Evolutionary conservation across 2,888 invertebrate genomes (phyloP).

Genomic region (Clepsis dumicolana): DNA sequence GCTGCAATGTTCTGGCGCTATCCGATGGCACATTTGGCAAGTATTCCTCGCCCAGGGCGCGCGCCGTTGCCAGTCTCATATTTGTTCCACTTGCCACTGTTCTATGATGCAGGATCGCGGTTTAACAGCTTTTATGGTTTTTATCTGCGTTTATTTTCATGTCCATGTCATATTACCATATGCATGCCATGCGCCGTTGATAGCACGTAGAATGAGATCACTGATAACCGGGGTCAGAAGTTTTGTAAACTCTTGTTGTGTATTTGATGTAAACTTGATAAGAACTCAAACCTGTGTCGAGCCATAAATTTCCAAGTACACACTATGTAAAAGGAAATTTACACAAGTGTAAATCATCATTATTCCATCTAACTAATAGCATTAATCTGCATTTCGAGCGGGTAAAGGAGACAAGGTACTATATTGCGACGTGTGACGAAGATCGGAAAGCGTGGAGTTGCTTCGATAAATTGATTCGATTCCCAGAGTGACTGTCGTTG

Average conservation of each 20-base stretch:
- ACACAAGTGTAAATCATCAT: background rate
- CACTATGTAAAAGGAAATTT: background rate
- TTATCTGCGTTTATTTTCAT: slow-evolving; percentile 47
- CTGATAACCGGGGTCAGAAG: slow-evolving; percentile 56
- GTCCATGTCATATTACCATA: slow-evolving; percentile 59
- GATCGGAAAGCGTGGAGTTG: slow-evolving; percentile 67
- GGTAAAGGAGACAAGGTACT: slow-evolving; percentile 41
- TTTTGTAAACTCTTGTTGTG: slow-evolving; percentile 11
- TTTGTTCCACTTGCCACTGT: slow-evolving; percentile 70
- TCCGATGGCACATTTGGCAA: slow-evolving; percentile 85
- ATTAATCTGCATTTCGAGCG: slow-evolving; percentile 5
- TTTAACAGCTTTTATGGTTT: slow-evolving; percentile 57
- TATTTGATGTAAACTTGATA: background rate
- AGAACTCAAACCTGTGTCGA: background rate
- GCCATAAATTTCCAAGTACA: background rate
- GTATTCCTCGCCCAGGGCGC: slow-evolving; percentile 65
- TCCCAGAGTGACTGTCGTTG: slow-evolving; percentile 67
- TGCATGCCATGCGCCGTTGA: slow-evolving; percentile 22
- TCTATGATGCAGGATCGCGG: slow-evolving; percentile 60
- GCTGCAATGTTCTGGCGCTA: slow-evolving; percentile 82
- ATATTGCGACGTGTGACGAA: slow-evolving; percentile 63
- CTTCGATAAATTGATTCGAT: slow-evolving; percentile 78
- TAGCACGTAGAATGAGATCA: slow-evolving; percentile 11
- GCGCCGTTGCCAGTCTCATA: slow-evolving; percentile 73
- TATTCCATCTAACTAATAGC: background rate